phyloP scores from a whole-genome alignment of 2,797 vertebrate genomes.

The Vipera ursinii region DNA sequence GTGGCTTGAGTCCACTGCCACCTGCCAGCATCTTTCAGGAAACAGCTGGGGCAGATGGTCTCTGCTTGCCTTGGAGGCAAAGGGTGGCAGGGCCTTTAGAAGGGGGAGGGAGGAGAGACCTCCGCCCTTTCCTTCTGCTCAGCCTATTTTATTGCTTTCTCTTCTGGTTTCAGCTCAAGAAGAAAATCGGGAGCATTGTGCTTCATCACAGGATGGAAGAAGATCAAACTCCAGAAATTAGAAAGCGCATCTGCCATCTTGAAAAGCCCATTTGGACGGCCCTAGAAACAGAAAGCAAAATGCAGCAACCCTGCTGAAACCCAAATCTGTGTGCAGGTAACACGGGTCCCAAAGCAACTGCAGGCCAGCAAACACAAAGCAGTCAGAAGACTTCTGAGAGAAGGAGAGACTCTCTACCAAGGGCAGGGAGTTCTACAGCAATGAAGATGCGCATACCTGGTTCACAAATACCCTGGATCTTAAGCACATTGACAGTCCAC shows the following conservation, averaged over 20 bases:
- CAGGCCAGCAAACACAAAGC: not conserved
- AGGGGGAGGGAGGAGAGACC: not conserved
- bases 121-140: too few species aligned
- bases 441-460: not conserved
- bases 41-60: not conserved
- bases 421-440: not conserved
- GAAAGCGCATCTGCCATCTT: not conserved
- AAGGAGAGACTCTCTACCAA: not conserved
- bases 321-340: not conserved
- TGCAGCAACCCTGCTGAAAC: not conserved
- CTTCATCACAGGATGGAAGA: too few species aligned
- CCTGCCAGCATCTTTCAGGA: not conserved
- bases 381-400: not conserved
- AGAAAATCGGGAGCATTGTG: not conserved
- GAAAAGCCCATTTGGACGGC: not conserved
- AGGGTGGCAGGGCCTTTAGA: not conserved
- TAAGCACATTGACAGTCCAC: not conserved
- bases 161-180: not conserved
- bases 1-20: not conserved
- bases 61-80: not conserved
- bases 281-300: not conserved
- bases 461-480: not conserved
- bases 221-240: not conserved
- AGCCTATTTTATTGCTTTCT: not conserved
- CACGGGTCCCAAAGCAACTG: not conserved